Evolutionary conservation across 2,113 vertebrate species (phyloP).

Genomic region (Campylorhamphus procurvoides): DNA sequence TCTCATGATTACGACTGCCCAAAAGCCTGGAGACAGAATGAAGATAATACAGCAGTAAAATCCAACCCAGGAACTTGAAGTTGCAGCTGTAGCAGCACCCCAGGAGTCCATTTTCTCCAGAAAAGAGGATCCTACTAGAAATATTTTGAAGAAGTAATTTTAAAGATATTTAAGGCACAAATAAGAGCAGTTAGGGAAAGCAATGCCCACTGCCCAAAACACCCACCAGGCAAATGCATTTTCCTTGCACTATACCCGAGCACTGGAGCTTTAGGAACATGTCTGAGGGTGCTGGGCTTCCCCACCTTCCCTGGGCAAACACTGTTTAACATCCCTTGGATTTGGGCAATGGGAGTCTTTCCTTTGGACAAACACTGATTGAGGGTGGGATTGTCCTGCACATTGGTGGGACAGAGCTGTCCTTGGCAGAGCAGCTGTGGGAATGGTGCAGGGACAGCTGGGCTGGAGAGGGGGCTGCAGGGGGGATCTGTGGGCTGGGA

Average conservation of each 20-base stretch:
- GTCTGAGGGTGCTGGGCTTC: not conserved
- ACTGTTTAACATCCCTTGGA: fast-evolving
- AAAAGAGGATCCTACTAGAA: not conserved
- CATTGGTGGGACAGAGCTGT: fast-evolving
- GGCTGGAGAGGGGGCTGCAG: not conserved
- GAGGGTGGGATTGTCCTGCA: not conserved
- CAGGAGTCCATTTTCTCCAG: not conserved
- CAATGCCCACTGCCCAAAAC: not conserved
- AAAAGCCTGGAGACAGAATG: not conserved
- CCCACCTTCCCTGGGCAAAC: not conserved
- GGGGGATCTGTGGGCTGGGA: not conserved
- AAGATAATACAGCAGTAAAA: not conserved
- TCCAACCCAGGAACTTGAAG: not conserved
- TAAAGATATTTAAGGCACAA: not conserved
- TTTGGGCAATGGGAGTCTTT: not conserved
- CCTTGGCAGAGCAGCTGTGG: no score
- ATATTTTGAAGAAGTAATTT: not conserved
- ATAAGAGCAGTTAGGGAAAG: not conserved
- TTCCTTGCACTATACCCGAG: not conserved
- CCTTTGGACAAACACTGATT: not conserved
- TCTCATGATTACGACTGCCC: not conserved
- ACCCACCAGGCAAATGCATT: not conserved
- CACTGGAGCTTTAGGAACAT: fast-evolving
- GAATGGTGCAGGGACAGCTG: not conserved
- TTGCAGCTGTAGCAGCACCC: not conserved